A percentile compares a stretch with the other conserved stretches of the same genome.
Evolutionary conservation across 2,797 vertebrate genomes (phyloP).

Genomic region (Rhinichthys osculus): DNA sequence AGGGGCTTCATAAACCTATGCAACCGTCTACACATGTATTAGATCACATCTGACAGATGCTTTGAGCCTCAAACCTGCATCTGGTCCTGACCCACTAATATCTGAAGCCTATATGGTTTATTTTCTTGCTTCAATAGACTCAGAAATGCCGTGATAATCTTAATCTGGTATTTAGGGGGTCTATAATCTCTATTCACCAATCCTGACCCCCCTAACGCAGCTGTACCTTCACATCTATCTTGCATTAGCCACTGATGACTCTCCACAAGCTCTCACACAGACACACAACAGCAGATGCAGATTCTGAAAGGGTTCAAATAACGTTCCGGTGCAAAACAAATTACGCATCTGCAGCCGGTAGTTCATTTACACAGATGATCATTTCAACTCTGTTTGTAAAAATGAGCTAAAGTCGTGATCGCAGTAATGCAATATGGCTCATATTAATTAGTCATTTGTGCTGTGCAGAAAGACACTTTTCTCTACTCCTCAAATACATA

Average conservation of each 20-base stretch:
- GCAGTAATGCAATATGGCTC: neutral
- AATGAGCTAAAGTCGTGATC: neutral
- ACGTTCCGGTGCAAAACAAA: neutral
- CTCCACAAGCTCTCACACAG: constrained; percentile 9
- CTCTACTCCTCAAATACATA: neutral
- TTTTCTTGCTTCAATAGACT: constrained; percentile 32
- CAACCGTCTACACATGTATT: neutral
- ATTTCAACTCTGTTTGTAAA: neutral
- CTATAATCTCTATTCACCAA: constrained; percentile 43
- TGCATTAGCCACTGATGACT: neutral
- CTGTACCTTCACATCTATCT: neutral
- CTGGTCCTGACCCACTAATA: constrained; percentile 26
- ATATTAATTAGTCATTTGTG: neutral
- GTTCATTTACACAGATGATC: neutral
- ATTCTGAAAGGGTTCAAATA: neutral
- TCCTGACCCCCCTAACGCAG: constrained; percentile 7
- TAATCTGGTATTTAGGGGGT: constrained; percentile 52
- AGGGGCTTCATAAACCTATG: neutral
- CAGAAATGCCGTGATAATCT: constrained; percentile 49
- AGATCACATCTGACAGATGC: constrained; percentile 1
- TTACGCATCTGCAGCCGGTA: neutral
- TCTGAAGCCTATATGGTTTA: constrained; percentile 21
- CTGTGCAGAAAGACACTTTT: neutral
- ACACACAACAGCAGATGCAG: constrained; percentile 57
- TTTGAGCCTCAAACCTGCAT: neutral